Evolutionary conservation across 2,797 vertebrate species (phyloP), one percentile per base, ranked within the genome.

Genomic region (Alca torda): DNA sequence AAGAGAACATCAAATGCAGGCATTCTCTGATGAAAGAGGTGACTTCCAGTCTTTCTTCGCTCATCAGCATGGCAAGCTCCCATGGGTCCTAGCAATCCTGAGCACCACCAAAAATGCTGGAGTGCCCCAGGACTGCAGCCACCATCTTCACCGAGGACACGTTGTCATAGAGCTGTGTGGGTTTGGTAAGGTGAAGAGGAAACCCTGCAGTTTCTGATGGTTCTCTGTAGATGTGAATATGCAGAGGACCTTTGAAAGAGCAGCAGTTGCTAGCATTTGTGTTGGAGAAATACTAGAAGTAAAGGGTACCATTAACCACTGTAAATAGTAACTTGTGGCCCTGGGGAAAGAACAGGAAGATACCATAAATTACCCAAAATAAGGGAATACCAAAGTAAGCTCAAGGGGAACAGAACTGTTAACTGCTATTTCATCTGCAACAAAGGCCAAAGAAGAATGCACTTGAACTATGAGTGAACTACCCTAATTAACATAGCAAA

Each of bases 161-260:
- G 11, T 94, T 96, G 20, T 95, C 56, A 4, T 96, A 98, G 88
- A 98, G 97, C 96, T 98, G 98, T 67, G 88, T 95, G 53, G 97
- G 97, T 89, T 99, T 98, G 45, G 98, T 92, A 1, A 98, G 96
- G 76, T 96, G 97, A 94, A 98, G 98, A 0, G 99, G 98, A 96
- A 99, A 99, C 77, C 98, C 98, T 99, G 99, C 0, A 99, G 98
- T 77, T 99, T 99, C 48, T 99, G 98, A 89, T 99, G 98, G 21
- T 98, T 98, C 84, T 97, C 99, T 99, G 73, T 20, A 53, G 73
- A 43, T 25, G 43, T 14, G 37, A 72, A 30, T 79, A 64, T 31
- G 61, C 17, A 82, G 53, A 89, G 19, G 76, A 72, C 15, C 11
- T 31, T 23, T 16, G 4, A 45, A 53, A 64, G 25, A 59, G 64